These are phyloP conservation scores for Adelphocoris suturalis DNA, from an alignment of 2,888 invertebrate species.

Conservation along the genomic window DNA sequence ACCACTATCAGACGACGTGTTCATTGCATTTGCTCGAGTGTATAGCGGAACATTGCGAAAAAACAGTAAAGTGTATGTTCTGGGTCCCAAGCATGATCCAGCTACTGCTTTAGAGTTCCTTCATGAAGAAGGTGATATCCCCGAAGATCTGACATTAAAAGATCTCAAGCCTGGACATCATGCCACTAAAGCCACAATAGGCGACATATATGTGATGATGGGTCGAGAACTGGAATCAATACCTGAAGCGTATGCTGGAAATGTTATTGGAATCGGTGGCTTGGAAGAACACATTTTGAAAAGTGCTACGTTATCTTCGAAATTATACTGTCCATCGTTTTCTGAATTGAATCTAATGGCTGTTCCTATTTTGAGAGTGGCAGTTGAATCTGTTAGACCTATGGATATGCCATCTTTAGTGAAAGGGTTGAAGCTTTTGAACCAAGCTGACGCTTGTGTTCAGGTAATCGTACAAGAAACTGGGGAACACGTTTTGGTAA, in stretches of 20 bases:
- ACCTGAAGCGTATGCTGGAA: constrained; percentile 91
- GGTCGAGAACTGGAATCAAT: constrained; percentile 92
- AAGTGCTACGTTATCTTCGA: constrained; percentile 92
- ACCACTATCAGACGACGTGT: constrained; percentile 81
- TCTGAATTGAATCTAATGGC: constrained; percentile 88
- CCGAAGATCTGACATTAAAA: constrained; percentile 80
- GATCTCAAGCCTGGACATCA: constrained; percentile 84
- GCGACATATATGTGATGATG: constrained; percentile 93
- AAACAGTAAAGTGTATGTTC: constrained; percentile 89
- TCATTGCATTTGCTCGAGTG: constrained; percentile 95
- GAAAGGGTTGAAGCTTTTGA: constrained; percentile 88
- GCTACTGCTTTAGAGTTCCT: constrained; percentile 79
- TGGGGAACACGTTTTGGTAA: constrained; percentile 96
- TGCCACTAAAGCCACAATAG: constrained; percentile 84
- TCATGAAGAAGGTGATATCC: constrained; percentile 76
- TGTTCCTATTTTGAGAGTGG: constrained; percentile 95
- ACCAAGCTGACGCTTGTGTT: constrained; percentile 97
- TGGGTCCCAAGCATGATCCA: constrained; percentile 94
- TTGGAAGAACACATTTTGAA: constrained; percentile 91
- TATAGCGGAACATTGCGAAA: constrained; percentile 91
- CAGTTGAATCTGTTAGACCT: constrained; percentile 91
- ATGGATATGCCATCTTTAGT: constrained; percentile 85
- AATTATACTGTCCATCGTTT: constrained; percentile 91
- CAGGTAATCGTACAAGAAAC: constrained; percentile 90
- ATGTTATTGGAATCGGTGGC: constrained; percentile 92